Conservation (phyloP, 2,113 vertebrate genomes). For the Anser brachyrhynchus region DNA sequence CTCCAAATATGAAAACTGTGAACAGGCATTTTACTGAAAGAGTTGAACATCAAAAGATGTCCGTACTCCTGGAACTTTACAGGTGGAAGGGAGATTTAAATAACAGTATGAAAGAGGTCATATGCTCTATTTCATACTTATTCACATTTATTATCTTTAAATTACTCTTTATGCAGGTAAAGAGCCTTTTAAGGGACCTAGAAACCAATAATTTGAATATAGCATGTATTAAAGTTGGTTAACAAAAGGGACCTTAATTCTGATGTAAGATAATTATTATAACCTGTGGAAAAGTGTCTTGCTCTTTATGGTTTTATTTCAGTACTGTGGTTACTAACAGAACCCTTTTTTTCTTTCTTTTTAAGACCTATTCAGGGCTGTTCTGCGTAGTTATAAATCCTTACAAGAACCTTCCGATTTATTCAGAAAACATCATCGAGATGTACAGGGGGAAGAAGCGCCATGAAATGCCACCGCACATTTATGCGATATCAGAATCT, state of each 20-base stretch:
- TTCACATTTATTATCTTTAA: background rate
- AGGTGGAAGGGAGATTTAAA: background rate
- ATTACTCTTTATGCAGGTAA: background rate
- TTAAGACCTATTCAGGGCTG: conserved; percentile 96
- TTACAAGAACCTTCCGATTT: conserved; percentile 98
- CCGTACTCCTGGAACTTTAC: background rate
- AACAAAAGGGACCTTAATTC: background rate
- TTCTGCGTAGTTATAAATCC: conserved; percentile 99
- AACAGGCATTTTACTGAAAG: background rate
- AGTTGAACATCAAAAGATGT: background rate
- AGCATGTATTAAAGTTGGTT: background rate
- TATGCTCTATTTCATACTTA: background rate
- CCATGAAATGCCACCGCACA: conserved; percentile 98
- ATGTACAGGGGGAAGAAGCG: conserved; percentile 99
- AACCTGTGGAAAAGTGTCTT: background rate
- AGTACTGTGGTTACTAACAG: background rate
- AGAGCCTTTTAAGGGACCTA: background rate
- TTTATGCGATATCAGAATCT: conserved; percentile 97
- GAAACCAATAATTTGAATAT: background rate
- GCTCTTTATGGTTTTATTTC: background rate
- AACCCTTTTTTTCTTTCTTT: background rate
- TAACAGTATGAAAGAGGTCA: conserved; percentile 15
- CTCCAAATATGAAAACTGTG: background rate
- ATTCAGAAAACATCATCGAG: conserved; percentile 97
- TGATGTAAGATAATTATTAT: background rate